Evolutionary conservation across 1,140 invertebrate species (phyloP), one percentile per base, ranked within the genome.

Genomic region (Drosophila pseudoananassae): DNA sequence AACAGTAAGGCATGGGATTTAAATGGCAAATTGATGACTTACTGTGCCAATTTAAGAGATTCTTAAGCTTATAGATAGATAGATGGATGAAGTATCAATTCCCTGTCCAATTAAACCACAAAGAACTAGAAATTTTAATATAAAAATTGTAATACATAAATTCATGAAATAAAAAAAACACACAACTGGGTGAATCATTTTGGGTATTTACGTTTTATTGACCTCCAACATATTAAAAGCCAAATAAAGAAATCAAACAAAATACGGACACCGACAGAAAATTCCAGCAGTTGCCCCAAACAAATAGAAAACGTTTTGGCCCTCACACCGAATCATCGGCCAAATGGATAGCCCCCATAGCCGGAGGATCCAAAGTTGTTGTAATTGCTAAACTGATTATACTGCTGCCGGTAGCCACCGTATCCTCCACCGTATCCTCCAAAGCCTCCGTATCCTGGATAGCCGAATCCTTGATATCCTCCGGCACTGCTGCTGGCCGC

Each of bases 151-250:
- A 33, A 27, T 31, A 17, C 50, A 57, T 33, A 14, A 8, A 7
- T 47, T 23, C 17, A 23, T 31, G 57, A 71, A 33, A 52, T 47
- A 60, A 54, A 73, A 61, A 15, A 33, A 38, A 51, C 57, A 45
- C 55, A 51, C 31, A 54, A 53, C 53, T 43, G 14, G 56, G 15
- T 84, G 81, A 85, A 65, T 85, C 82, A 84, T 74, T 49, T 78
- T 70, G 81, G 81, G 81, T 70, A 81, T 85, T 85, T 85, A 57
- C 66, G 57, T 87, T 85, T 85, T 85, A 85, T 85, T 85, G 81
- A 85, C 81, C 81, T 85, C 74, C 81, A 87, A 49, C 71, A 65
- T 61, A 64, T 57, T 47, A 78, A 82, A 54, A 64, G 54, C 71
- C 76, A 83, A 73, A 83, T 68, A 83, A 64, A 64, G 65, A 83